phyloP scores from a whole-genome alignment of 1,140 invertebrate species.

The Lamellibrachia luymesi region DNA sequence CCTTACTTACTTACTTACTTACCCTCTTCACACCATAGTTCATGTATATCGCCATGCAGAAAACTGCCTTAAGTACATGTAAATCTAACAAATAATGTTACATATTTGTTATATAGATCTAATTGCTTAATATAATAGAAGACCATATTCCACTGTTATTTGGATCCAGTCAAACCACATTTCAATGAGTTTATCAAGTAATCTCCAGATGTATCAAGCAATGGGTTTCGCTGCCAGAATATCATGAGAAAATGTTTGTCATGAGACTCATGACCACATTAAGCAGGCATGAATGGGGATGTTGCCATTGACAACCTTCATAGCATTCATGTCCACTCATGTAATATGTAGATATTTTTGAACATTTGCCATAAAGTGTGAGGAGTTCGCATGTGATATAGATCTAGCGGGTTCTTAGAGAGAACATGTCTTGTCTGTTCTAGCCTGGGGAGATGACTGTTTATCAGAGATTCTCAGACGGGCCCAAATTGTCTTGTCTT shows the following conservation, averaged over 20 bases:
- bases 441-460: neutral
- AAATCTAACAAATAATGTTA: neutral
- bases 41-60: too few species aligned
- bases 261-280: neutral
- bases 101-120: neutral
- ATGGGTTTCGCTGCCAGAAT: neutral
- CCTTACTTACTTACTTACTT: too few species aligned
- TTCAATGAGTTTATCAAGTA: neutral
- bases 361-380: neutral
- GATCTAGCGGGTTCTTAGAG: neutral
- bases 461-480: neutral
- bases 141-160: neutral
- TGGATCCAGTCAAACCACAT: neutral
- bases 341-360: constrained; percentile 1
- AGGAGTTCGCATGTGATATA: neutral
- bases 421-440: neutral
- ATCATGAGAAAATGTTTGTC: neutral
- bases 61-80: neutral
- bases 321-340: neutral
- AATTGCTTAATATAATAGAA: neutral
- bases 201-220: neutral
- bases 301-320: neutral
- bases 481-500: neutral
- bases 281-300: neutral
- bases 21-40: too few species aligned